Evolutionary conservation across 2,888 invertebrate species (phyloP).

Genomic region (Neoascia interrupta): DNA sequence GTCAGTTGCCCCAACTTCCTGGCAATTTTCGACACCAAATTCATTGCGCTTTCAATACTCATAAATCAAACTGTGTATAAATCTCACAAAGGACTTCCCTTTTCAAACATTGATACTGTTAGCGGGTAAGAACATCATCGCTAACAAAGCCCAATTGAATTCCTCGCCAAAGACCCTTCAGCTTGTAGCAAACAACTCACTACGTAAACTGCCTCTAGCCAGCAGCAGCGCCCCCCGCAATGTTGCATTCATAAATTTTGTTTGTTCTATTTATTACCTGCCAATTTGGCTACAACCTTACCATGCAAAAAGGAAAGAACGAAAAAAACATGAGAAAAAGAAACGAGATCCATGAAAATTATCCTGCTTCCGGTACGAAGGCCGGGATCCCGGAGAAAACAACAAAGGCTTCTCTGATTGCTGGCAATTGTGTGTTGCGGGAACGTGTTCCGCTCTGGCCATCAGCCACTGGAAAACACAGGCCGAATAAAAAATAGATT

Average conservation of each 20-base stretch:
- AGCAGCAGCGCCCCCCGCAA: slow-evolving; percentile 25
- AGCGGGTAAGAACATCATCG: too few species aligned
- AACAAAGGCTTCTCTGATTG: slow-evolving; percentile 59
- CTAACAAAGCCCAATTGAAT: slow-evolving; percentile 31
- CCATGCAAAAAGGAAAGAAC: slow-evolving; percentile 9
- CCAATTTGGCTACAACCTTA: slow-evolving; percentile 53
- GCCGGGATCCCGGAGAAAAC: too few species aligned
- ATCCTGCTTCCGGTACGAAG: slow-evolving; percentile 38
- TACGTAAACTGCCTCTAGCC: neutral
- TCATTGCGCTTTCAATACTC: too few species aligned
- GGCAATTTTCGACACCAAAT: too few species aligned
- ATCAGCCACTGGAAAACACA: slow-evolving; percentile 9
- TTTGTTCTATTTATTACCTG: slow-evolving; percentile 64
- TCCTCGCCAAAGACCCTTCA: slow-evolving; percentile 8
- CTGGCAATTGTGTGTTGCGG: slow-evolving; percentile 60
- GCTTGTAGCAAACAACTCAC: slow-evolving; percentile 4
- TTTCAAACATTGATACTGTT: too few species aligned
- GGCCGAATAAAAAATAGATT: neutral
- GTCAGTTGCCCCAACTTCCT: too few species aligned
- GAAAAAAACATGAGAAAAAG: slow-evolving; percentile 16
- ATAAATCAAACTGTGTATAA: too few species aligned
- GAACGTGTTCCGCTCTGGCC: slow-evolving; percentile 39
- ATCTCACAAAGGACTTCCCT: too few species aligned
- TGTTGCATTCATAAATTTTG: slow-evolving; percentile 57
- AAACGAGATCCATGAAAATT: slow-evolving; percentile 50